Percentiles rank a stretch among this genome's conserved stretches.
Evolutionary conservation across 2,888 invertebrate species (phyloP).

Genomic region (Galerucella calmariensis): DNA sequence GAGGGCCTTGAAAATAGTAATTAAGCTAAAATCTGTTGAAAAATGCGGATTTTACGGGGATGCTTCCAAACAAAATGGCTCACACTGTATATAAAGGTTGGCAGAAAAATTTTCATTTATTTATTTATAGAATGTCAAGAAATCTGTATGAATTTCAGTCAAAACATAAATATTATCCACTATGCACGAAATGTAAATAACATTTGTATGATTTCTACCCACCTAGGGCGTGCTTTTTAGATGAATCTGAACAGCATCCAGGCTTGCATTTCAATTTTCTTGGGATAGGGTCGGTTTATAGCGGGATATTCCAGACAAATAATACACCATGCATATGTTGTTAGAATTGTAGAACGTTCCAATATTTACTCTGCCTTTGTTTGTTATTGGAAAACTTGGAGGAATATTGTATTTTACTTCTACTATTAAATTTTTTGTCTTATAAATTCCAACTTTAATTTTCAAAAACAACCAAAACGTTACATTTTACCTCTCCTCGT

Average conservation of each 20-base stretch:
- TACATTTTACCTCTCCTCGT: not conserved
- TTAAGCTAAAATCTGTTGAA: no score
- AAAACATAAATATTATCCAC: slow-evolving; percentile 35
- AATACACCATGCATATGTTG: slow-evolving; percentile 33
- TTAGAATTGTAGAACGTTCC: slow-evolving; percentile 35
- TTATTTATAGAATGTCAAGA: not conserved
- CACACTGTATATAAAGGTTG: no score
- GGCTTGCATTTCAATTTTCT: slow-evolving; percentile 51
- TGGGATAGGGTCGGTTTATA: slow-evolving; percentile 42
- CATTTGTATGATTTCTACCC: slow-evolving; percentile 36
- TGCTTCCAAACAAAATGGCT: no score
- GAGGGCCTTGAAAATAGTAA: no score
- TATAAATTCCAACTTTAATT: no score
- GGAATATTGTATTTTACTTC: no score
- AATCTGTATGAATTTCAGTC: not conserved
- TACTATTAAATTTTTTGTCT: no score
- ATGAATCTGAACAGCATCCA: slow-evolving; percentile 47
- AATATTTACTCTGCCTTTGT: slow-evolving; percentile 16
- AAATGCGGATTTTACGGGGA: no score
- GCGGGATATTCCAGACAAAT: slow-evolving; percentile 38
- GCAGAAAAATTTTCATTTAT: no score
- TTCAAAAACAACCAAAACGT: not conserved
- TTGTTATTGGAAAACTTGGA: slow-evolving; percentile 16
- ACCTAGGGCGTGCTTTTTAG: slow-evolving; percentile 46
- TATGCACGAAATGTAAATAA: slow-evolving; percentile 37